Conservation (phyloP, 2,113 vertebrate species). For the Burhinus bistriatus region DNA sequence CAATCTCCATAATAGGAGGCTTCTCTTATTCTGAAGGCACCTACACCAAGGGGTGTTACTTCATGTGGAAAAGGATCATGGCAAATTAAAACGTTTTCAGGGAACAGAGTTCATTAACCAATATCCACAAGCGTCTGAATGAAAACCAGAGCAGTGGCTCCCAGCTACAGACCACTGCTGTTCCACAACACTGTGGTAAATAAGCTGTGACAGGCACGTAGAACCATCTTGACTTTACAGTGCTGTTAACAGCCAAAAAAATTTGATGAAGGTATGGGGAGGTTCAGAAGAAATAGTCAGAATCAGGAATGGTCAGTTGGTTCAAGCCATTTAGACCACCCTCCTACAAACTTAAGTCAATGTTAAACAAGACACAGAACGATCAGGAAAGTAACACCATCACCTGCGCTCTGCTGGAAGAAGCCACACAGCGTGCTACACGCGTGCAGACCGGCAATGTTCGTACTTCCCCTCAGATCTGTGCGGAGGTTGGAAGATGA, state of each 20-base stretch:
- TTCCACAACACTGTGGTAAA: rapidly evolving
- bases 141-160: neutral
- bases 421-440: neutral
- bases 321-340: neutral
- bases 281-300: neutral
- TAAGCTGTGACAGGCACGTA: neutral
- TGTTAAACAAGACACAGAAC: rapidly evolving
- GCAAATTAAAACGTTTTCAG: neutral
- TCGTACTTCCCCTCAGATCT: neutral
- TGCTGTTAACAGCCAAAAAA: neutral
- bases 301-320: rapidly evolving
- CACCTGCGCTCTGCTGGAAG: neutral
- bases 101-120: neutral
- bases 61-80: rapidly evolving
- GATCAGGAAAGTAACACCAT: neutral
- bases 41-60: rapidly evolving
- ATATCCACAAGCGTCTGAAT: rapidly evolving
- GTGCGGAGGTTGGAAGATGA: rapidly evolving
- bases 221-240: neutral
- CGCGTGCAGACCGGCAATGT: rapidly evolving
- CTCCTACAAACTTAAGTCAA: neutral
- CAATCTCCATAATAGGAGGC: rapidly evolving
- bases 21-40: neutral
- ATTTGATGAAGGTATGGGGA: neutral
- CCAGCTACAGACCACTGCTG: neutral